A percentile compares a stretch with the other conserved stretches of the same genome.
Evolutionary conservation across 2,113 vertebrate genomes (phyloP).

Genomic region (Eretmochelys imbricata): DNA sequence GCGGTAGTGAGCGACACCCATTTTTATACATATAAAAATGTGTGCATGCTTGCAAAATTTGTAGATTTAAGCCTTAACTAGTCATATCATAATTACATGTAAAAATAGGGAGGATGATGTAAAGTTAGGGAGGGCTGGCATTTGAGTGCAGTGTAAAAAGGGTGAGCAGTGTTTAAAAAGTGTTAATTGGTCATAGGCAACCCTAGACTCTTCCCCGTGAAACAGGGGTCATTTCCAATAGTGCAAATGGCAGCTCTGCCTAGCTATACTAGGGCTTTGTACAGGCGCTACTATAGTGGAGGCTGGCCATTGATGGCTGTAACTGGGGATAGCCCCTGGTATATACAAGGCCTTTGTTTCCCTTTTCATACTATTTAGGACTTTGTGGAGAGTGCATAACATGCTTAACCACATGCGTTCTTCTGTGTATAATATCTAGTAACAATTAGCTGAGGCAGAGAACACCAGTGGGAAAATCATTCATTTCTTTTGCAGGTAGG

Average conservation of each 20-base stretch:
- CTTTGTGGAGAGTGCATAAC: background rate
- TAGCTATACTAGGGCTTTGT: background rate
- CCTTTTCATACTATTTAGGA: background rate
- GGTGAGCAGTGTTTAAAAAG: background rate
- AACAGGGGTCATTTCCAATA: background rate
- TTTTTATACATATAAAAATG: too few relatives aligned
- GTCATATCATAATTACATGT: too few relatives aligned
- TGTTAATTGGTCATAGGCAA: background rate
- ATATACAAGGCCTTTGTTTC: background rate
- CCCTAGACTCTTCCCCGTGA: background rate
- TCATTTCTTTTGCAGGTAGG: background rate
- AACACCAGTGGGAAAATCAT: background rate
- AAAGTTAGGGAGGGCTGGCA: too few relatives aligned
- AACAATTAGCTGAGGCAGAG: background rate
- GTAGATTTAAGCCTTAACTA: too few relatives aligned
- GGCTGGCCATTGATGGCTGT: background rate
- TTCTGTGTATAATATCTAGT: background rate
- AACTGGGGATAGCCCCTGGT: background rate
- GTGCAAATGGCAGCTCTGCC: background rate
- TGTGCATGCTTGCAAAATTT: too few relatives aligned
- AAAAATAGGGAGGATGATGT: too few relatives aligned
- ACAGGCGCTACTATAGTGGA: background rate
- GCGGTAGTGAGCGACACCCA: too few relatives aligned
- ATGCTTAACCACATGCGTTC: accelerated
- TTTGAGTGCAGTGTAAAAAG: background rate